Evolutionary conservation across 2,888 invertebrate genomes (phyloP).

Genomic region (Heteromurus nitidus): DNA sequence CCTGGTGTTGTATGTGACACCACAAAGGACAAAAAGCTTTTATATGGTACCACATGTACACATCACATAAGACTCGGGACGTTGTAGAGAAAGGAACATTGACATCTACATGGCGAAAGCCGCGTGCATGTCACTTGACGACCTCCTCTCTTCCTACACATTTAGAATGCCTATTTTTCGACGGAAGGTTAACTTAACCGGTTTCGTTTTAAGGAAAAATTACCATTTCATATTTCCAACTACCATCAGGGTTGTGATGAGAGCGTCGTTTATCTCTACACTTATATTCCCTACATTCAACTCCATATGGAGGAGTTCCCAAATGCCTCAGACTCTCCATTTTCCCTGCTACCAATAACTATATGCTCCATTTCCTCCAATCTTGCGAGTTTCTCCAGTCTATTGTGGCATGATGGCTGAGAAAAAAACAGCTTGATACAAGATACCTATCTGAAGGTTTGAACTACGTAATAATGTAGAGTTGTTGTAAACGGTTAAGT

Average conservation of each 20-base stretch:
- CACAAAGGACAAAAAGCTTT: no score
- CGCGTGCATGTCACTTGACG: neutral
- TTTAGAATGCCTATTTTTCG: neutral
- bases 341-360: neutral
- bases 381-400: neutral
- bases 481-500: slow-evolving; percentile 6
- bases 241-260: no score
- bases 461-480: no score
- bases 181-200: neutral
- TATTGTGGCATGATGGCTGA: no score
- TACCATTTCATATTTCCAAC: slow-evolving; percentile 11
- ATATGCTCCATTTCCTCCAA: slow-evolving; percentile 21
- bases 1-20: no score
- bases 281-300: no score
- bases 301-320: neutral
- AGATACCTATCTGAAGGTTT: no score
- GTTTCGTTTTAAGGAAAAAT: neutral
- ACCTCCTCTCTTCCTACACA: neutral
- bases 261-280: no score
- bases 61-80: no score
- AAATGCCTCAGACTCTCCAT: neutral
- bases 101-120: slow-evolving; percentile 3
- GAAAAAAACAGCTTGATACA: no score
- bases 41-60: no score
- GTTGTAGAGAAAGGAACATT: no score